Conservation (phyloP, 2,797 vertebrate genomes). For the Labroides dimidiatus region DNA sequence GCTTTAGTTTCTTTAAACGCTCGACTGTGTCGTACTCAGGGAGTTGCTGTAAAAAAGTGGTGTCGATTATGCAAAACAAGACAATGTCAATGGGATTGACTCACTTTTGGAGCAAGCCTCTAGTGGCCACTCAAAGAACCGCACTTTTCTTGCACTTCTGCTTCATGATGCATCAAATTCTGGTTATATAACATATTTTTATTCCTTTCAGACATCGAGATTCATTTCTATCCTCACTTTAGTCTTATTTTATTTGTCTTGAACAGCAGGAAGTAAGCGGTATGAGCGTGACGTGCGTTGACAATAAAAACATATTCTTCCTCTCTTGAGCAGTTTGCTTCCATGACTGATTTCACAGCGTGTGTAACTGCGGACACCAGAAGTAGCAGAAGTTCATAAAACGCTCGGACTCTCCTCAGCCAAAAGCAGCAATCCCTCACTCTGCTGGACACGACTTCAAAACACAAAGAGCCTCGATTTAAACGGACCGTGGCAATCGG, state of each 20-base stretch:
- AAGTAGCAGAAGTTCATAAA: slow-evolving; percentile 21
- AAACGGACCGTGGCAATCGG: slow-evolving; percentile 5
- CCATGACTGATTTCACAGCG: slow-evolving; percentile 16
- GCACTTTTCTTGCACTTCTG: background rate
- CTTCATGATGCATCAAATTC: background rate
- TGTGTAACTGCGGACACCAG: slow-evolving; percentile 25
- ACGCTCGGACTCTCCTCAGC: slow-evolving; percentile 10
- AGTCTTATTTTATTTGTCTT: background rate
- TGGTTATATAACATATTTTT: background rate
- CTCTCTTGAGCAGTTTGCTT: background rate
- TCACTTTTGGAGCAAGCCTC: background rate
- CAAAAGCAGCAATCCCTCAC: slow-evolving; percentile 18
- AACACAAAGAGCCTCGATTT: background rate
- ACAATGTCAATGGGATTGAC: too few species aligned
- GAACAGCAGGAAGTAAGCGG: background rate
- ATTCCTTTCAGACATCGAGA: background rate
- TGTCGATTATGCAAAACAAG: too few species aligned
- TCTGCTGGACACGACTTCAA: slow-evolving; percentile 26
- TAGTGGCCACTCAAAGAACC: background rate
- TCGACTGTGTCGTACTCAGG: too few species aligned
- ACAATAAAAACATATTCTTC: background rate
- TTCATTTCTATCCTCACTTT: background rate
- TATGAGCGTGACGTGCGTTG: background rate
- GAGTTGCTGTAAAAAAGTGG: too few species aligned
- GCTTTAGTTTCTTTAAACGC: too few species aligned